Base-by-base conservation (phyloP, 1,140 invertebrate genomes). In the Anthonomus grandis region DNA sequence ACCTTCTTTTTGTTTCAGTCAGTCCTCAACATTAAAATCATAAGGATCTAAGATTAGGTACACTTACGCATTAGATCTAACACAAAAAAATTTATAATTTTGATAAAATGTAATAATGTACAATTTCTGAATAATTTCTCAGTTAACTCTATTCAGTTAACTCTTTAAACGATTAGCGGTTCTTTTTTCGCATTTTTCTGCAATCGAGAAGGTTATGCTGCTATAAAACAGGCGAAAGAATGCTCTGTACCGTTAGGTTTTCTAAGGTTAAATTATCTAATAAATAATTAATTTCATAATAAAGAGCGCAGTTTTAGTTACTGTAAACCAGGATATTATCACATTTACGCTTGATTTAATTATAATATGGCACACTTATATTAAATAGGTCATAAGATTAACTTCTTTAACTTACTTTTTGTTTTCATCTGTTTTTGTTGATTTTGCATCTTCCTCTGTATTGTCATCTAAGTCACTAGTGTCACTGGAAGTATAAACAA, bases 371-470 rank as follows among this genome's bases (percentile, higher is more conserved):
- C n/a, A n/a, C n/a, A n/a, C n/a, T n/a, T n/a, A n/a, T n/a, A n/a
- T n/a, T n/a, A n/a, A n/a, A n/a, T n/a, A n/a, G n/a, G n/a, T n/a
- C n/a, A n/a, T n/a, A n/a, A n/a, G n/a, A n/a, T n/a, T n/a, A n/a
- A n/a, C n/a, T 12, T 1, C 1, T 2, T 39, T 39, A 2, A 76
- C 81, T 79, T 75, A 86, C 84, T 86, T 86, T 72, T 85, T 85
- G 67, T 79, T 85, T 60, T 84, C 83, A 65, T 85, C 81, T 4
- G 75, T 80, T 48, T 79, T 78, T 13, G 75, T 70, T 0, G 81
- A 84, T 68, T 84, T 85, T 19, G 76, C 70, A 54, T 84, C 83
- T 54, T 84, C 83, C 1, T 70, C 78, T 10, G 74, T 75, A 56
- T 84, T 81, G 55, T 85, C 82, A 47, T 81, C 75, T 27, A 79